Base-by-base conservation (phyloP, 2,888 invertebrate genomes). In the Hemaris fuciformis region DNA sequence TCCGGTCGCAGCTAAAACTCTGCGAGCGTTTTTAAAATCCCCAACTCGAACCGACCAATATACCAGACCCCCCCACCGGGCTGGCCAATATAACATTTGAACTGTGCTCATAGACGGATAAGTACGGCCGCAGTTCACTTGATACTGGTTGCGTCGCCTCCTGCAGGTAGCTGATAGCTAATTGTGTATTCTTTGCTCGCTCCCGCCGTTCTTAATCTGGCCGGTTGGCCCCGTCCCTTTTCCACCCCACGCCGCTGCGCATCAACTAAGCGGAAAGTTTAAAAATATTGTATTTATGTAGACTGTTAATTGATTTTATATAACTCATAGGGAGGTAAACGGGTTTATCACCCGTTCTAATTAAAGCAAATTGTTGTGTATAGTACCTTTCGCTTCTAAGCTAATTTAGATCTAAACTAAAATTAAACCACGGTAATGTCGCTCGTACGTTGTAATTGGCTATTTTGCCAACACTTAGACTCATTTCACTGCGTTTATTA, bases 171-270 rank as follows among this genome's bases (percentile, higher is more conserved):
- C 82, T 81, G 82, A 82, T 80, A 89, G 85, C 92, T 92, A 92
- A 92, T 92, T 92, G 89, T 90, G 92, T 92, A 92, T 92, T 92
- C 92, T 91, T 92, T 91, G 88, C 91, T 89, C 89, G 91, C 87
- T 85, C 83, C 80, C 78, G 80, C 82, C 85, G 86, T 88, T 89
- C 91, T 90, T 91, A 91, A 91, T 91, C 90, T 89, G 85, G 85
- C 87, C 85, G 82, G 83, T 80, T 81, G 77, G 70, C 79, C 79
- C 79, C 83, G 81, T 72, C 81, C 81, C 79, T 70, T 71, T 67
- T 71, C 66, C 65, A 60, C 65, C 73, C 74, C 75, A 74, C 81
- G 76, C 75, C 72, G 75, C 76, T 75, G 76, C 80, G 77, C 84
- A 84, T 87, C 88, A 89, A 89, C 89, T 87, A 90, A 88, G 87